phyloP scores from a whole-genome alignment of 53 echinoderm and acorn worm genomes.

The Temnopleurus reevesii region DNA sequence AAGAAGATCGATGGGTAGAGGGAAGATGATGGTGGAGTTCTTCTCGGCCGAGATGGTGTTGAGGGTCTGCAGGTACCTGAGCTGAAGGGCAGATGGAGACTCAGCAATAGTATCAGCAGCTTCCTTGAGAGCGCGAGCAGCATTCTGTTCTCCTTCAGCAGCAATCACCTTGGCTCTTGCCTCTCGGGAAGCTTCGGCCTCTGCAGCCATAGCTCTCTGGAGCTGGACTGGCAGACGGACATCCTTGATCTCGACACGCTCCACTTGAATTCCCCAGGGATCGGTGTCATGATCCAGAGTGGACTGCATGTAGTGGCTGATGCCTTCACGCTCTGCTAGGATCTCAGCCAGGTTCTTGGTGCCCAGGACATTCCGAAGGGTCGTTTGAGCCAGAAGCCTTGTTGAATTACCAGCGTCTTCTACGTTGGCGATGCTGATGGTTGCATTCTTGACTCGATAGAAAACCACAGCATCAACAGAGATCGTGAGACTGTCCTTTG shows the following conservation, averaged over 20 bases:
- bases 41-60: conserved; percentile 92
- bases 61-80: conserved; percentile 88
- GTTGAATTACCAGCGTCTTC: conserved; percentile 77
- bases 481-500: conserved; percentile 93
- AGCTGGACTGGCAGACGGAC: conserved; percentile 83
- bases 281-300: conserved; percentile 87
- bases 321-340: conserved; percentile 72
- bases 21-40: conserved; percentile 95
- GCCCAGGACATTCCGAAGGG: conserved; percentile 79
- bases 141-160: conserved; percentile 92
- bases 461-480: conserved; percentile 71
- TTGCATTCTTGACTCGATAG: conserved; percentile 76
- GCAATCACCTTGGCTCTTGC: conserved; percentile 95
- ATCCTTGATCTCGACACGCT: conserved; percentile 95
- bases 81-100: conserved; percentile 81
- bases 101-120: conserved; percentile 83
- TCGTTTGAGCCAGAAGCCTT: conserved; percentile 75
- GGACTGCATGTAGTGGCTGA: conserved; percentile 75
- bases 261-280: conserved; percentile 95
- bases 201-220: conserved; percentile 93
- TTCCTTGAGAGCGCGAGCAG: conserved; percentile 89
- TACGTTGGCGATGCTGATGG: conserved; percentile 75
- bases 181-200: conserved; percentile 90
- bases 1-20: conserved; percentile 82
- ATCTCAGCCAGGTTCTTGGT: conserved; percentile 82